A percentile compares a stretch with the other conserved stretches of the same genome.
These are phyloP conservation scores for Eriocheir sinensis DNA, from an alignment of 1,140 invertebrate species.

Conservation along the genomic window DNA sequence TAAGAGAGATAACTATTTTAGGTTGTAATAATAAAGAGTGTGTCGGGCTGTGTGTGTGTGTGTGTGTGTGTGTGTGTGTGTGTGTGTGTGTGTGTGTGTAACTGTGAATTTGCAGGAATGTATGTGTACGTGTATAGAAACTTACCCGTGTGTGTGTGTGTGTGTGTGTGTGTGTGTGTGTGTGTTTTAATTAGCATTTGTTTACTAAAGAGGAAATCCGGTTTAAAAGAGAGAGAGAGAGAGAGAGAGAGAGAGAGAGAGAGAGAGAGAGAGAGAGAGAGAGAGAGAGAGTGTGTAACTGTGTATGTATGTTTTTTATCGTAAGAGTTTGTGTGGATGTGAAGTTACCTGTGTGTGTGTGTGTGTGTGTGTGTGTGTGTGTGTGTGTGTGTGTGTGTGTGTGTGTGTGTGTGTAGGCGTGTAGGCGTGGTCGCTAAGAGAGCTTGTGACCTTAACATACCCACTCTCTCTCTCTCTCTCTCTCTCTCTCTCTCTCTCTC, in stretches of 20 bases:
- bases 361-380: constrained; percentile 11
- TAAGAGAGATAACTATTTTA: background rate
- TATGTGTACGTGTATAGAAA: too few relatives aligned
- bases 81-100: constrained; percentile 19
- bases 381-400: background rate
- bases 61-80: background rate
- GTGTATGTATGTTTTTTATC: background rate
- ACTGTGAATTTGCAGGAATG: too few relatives aligned
- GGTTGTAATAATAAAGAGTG: background rate
- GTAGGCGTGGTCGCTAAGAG: background rate
- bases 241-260: constrained; percentile 44
- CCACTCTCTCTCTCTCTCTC: background rate
- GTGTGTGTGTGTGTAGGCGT: constrained; percentile 2
- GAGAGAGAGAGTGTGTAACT: background rate
- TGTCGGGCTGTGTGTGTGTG: background rate
- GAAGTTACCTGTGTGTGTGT: background rate
- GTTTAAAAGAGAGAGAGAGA: background rate
- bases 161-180: too few relatives aligned
- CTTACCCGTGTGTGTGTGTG: too few relatives aligned
- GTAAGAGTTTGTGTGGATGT: constrained; percentile 4
- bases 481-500: background rate
- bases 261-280: background rate
- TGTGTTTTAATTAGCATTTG: too few relatives aligned
- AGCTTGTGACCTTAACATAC: background rate
- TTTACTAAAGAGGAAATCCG: too few relatives aligned